phyloP scores from a whole-genome alignment of 2,888 invertebrate genomes.

The Standfussiana lucernea region DNA sequence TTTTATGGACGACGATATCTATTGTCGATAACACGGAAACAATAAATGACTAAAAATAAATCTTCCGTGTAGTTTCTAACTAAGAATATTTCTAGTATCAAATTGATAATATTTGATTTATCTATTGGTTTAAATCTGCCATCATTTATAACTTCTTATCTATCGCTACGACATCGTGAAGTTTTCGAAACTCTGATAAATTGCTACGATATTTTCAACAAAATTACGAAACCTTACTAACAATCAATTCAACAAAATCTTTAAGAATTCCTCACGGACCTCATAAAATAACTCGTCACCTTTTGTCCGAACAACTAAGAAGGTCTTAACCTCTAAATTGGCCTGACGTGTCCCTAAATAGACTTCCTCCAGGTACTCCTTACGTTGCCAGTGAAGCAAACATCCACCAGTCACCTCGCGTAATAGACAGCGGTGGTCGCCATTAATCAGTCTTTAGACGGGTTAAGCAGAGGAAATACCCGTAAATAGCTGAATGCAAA shows the following conservation, averaged over 20 bases:
- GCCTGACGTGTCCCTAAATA: conserved; percentile 63
- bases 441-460: conserved; percentile 88
- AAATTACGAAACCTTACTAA: conserved; percentile 1
- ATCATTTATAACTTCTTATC: conserved; percentile 49
- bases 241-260: neutral
- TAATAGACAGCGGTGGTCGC: conserved; percentile 80
- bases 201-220: conserved; percentile 17
- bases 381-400: conserved; percentile 74
- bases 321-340: conserved; percentile 63
- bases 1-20: too few species aligned
- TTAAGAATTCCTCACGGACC: neutral
- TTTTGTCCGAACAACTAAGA: conserved; percentile 42
- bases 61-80: neutral
- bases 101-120: conserved; percentile 21
- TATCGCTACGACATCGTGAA: conserved; percentile 13
- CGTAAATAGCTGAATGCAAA: conserved; percentile 90
- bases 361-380: conserved; percentile 64
- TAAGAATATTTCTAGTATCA: neutral
- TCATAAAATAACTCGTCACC: neutral
- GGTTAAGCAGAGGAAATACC: conserved; percentile 89
- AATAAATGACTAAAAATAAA: conserved; percentile 2
- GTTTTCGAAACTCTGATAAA: conserved; percentile 32
- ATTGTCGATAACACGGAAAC: neutral
- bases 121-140: conserved; percentile 29
- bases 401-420: conserved; percentile 76